Percentiles rank a stretch among this genome's conserved stretches.
Conservation (phyloP, 2,113 vertebrate genomes). For the Alethe castanea region DNA sequence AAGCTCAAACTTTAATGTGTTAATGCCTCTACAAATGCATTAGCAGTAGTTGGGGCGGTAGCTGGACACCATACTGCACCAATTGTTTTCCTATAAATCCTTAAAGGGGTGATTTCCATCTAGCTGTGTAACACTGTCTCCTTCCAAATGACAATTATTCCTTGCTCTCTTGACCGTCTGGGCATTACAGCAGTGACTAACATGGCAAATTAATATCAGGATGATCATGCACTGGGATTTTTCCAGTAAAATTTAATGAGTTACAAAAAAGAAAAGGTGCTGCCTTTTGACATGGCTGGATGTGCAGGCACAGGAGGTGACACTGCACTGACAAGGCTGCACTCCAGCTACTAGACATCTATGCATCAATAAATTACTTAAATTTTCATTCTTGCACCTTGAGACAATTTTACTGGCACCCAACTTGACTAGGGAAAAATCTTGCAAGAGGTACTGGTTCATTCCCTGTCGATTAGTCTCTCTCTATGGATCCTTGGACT, state of each 20-base stretch:
- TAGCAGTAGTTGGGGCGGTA: background rate
- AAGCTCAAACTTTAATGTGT: background rate
- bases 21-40: background rate
- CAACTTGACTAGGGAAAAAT: background rate
- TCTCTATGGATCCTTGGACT: background rate
- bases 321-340: accelerated
- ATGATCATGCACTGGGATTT: background rate
- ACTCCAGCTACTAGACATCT: background rate
- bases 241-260: background rate
- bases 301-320: background rate
- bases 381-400: background rate
- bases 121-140: background rate
- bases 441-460: background rate
- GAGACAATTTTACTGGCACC: background rate
- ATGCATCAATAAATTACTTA: background rate
- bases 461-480: background rate
- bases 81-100: conserved; percentile 4
- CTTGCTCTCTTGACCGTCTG: background rate
- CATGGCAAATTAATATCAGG: background rate
- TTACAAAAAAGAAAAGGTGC: background rate
- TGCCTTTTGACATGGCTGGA: background rate
- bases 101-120: background rate
- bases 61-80: background rate
- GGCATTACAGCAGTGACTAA: background rate
- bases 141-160: background rate